Evolutionary conservation across 37 sponge, comb jelly and placozoan genomes (phyloP).

Genomic region (Axinella damicornis): DNA sequence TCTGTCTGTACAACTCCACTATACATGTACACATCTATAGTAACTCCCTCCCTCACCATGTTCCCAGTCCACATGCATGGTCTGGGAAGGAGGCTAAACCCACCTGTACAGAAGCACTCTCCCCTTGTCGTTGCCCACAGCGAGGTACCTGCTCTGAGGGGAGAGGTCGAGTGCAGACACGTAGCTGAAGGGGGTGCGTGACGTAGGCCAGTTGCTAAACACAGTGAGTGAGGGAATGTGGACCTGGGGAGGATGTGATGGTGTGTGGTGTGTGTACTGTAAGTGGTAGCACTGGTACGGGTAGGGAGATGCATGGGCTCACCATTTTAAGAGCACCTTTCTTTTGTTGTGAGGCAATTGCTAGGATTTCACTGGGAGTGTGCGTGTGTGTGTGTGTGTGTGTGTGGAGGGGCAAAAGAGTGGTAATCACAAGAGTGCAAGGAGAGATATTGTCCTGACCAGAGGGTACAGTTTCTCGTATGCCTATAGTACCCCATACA

Average conservation of each 20-base stretch:
- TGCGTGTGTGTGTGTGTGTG: no score
- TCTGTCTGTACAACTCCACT: no score
- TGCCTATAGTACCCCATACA: background rate
- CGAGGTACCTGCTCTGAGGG: slow-evolving; percentile 66
- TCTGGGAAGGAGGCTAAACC: no score
- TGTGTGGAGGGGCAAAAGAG: no score
- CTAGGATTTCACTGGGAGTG: slow-evolving; percentile 86
- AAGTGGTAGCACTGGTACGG: no score
- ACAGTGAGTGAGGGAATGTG: slow-evolving; percentile 86
- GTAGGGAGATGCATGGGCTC: no score
- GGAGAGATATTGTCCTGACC: background rate
- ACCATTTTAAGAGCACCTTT: slow-evolving; percentile 79
- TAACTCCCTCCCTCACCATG: no score
- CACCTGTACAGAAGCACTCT: slow-evolving; percentile 87
- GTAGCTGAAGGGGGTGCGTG: slow-evolving; percentile 38
- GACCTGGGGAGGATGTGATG: slow-evolving; percentile 34
- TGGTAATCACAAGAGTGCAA: no score
- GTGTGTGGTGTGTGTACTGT: background rate
- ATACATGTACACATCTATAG: no score
- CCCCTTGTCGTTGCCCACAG: slow-evolving; percentile 89
- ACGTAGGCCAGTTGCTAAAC: slow-evolving; percentile 91
- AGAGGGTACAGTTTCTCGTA: background rate
- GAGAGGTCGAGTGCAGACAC: slow-evolving; percentile 81
- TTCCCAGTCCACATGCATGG: no score
- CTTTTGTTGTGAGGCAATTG: slow-evolving; percentile 78